phyloP scores from a whole-genome alignment of 2,888 invertebrate species.

The Dexiosoma caninum region DNA sequence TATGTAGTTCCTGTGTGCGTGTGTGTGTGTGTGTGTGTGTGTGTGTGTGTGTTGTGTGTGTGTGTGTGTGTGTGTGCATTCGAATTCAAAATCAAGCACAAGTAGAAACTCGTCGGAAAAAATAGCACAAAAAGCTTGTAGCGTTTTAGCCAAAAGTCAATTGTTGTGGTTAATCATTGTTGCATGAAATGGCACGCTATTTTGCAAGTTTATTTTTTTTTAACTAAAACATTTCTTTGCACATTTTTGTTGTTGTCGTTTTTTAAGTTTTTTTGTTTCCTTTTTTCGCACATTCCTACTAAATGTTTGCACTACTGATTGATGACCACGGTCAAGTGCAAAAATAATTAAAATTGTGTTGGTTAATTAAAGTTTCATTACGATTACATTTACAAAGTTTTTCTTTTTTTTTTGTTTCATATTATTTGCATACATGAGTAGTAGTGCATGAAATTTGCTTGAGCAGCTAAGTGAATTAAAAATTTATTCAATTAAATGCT shows the following conservation, averaged over 20 bases:
- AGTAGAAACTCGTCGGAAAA: not conserved
- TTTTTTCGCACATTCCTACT: slow-evolving; percentile 2
- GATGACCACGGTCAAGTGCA: slow-evolving; percentile 65
- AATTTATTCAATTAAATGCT: not conserved
- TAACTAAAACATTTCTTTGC: not conserved
- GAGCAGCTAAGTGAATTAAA: not conserved
- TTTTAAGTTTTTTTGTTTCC: not conserved
- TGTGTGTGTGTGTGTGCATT: not conserved
- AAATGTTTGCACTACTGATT: slow-evolving; percentile 55
- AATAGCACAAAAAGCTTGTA: slow-evolving; percentile 18
- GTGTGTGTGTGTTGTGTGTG: not conserved
- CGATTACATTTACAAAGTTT: not conserved
- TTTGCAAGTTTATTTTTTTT: not conserved
- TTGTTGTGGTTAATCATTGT: slow-evolving; percentile 40
- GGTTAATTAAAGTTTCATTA: slow-evolving; percentile 42
- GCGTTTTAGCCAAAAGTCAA: slow-evolving; percentile 42
- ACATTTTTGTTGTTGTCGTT: not conserved
- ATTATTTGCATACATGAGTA: slow-evolving; percentile 3
- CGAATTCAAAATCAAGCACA: not conserved
- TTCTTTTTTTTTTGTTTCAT: not conserved
- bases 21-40: too few relatives aligned
- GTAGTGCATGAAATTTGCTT: not conserved
- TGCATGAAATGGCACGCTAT: slow-evolving; percentile 45
- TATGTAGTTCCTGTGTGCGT: too few relatives aligned
- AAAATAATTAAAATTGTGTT: slow-evolving; percentile 65